These are phyloP conservation scores for Lepeophtheirus salmonis DNA, from an alignment of 1,140 invertebrate species.

Conservation along the genomic window DNA sequence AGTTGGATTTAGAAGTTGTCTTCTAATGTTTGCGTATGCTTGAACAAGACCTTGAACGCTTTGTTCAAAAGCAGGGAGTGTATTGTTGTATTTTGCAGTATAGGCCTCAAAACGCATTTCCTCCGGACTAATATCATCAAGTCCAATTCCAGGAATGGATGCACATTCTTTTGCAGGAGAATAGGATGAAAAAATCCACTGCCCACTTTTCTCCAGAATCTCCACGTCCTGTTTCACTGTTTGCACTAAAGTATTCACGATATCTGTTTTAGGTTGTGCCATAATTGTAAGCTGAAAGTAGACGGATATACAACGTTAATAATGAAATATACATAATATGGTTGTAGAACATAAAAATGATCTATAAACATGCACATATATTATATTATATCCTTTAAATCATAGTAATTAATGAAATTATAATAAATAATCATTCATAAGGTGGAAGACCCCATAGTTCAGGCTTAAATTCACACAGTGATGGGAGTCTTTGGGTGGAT, in stretches of 20 bases:
- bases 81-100: not conserved
- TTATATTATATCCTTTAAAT: too few relatives aligned
- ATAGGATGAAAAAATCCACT: slow-evolving; percentile 16
- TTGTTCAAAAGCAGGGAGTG: not conserved
- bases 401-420: not conserved
- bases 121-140: slow-evolving; percentile 14
- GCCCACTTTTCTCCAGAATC: not conserved
- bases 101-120: slow-evolving; percentile 8
- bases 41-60: not conserved
- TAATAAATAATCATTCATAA: not conserved
- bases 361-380: too few relatives aligned
- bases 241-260: slow-evolving; percentile 2
- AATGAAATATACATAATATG: too few relatives aligned
- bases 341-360: too few relatives aligned
- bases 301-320: too few relatives aligned
- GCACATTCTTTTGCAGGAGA: slow-evolving; percentile 7
- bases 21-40: too few relatives aligned
- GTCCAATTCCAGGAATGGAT: slow-evolving; percentile 13
- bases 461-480: not conserved
- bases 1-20: too few relatives aligned
- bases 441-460: not conserved
- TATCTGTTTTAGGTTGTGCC: too few relatives aligned
- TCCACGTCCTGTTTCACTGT: slow-evolving; percentile 15
- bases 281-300: too few relatives aligned
- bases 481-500: not conserved